Evolutionary conservation across 2,113 vertebrate species (phyloP).

Genomic region (Crotophaga sulcirostris): DNA sequence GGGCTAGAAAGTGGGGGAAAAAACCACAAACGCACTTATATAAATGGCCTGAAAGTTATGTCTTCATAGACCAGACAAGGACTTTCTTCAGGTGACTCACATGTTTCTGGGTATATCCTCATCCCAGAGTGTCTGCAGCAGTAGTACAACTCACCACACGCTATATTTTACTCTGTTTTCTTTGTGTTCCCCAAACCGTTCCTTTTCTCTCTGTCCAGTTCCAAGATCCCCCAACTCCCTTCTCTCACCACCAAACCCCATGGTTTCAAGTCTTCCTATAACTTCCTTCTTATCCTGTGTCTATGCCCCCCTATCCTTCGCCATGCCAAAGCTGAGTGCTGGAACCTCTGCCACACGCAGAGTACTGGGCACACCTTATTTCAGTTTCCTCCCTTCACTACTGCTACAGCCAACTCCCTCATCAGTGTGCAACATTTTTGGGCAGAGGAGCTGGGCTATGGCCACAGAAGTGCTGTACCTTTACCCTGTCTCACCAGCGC

Average conservation of each 20-base stretch:
- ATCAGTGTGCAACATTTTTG: fast-evolving
- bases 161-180: not conserved
- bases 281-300: not conserved
- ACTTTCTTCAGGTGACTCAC: not conserved
- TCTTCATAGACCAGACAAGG: not conserved
- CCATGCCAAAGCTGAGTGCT: not conserved
- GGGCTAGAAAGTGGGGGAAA: not conserved
- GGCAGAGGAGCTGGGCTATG: not conserved
- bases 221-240: not conserved
- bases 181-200: not conserved
- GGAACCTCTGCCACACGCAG: fast-evolving
- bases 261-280: not conserved
- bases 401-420: not conserved
- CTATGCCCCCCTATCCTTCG: not conserved
- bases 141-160: not conserved
- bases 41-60: not conserved
- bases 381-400: not conserved
- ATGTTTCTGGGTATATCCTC: not conserved
- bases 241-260: not conserved
- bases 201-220: not conserved
- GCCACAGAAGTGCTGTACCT: not conserved
- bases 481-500: not conserved
- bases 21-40: not conserved
- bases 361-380: not conserved
- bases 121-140: not conserved